Evolutionary conservation across 2,113 vertebrate genomes (phyloP).

Genomic region (Saimiri boliviensis): DNA sequence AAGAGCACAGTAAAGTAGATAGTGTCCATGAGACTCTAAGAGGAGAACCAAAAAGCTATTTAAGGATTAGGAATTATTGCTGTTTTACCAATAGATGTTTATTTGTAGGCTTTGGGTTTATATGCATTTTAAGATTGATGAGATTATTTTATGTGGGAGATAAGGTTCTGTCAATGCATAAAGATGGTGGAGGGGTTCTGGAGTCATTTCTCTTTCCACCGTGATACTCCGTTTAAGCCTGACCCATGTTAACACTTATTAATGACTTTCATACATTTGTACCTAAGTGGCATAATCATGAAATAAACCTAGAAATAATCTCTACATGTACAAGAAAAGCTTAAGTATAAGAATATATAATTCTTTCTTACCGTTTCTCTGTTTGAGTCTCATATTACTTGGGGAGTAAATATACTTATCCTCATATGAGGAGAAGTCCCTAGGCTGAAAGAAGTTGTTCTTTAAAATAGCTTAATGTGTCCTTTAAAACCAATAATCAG

Average conservation of each 20-base stretch:
- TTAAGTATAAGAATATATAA: neutral
- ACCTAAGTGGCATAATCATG: neutral
- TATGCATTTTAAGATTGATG: neutral
- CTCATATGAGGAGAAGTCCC: neutral
- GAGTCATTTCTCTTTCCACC: neutral
- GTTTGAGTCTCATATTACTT: slow-evolving; percentile 3
- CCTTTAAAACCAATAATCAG: slow-evolving; percentile 25
- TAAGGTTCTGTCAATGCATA: neutral
- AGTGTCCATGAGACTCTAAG: neutral
- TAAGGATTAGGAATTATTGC: neutral
- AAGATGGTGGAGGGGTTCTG: neutral
- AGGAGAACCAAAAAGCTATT: neutral
- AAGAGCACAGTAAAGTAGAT: neutral
- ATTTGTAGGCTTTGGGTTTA: neutral
- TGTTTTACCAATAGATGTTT: slow-evolving; percentile 3
- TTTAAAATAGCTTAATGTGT: slow-evolving; percentile 41
- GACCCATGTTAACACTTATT: neutral
- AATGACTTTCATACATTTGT: neutral
- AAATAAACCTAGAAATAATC: neutral
- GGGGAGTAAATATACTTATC: neutral
- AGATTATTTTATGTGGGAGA: neutral
- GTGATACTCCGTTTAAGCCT: neutral
- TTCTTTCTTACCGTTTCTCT: slow-evolving; percentile 4
- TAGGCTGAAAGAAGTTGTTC: slow-evolving; percentile 2
- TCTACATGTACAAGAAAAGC: neutral